Percentiles rank a stretch among this genome's conserved stretches.
Evolutionary conservation across 2,113 vertebrate species (phyloP).

Genomic region (Peucedramus taeniatus): DNA sequence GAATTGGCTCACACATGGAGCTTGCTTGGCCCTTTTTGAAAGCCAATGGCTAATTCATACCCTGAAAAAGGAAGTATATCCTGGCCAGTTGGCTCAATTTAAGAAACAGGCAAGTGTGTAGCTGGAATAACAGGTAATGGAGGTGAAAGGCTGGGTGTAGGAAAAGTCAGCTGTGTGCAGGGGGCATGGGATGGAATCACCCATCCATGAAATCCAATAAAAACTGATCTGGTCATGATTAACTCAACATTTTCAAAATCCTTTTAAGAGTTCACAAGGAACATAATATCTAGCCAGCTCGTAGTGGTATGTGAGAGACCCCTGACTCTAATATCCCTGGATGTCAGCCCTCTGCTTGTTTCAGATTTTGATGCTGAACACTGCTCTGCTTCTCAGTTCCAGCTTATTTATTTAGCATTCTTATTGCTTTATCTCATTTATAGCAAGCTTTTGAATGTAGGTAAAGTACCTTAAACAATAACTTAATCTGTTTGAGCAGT

Average conservation of each 20-base stretch:
- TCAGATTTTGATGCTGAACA: conserved; percentile 25
- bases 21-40: background rate
- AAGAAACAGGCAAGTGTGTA: background rate
- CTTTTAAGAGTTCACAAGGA: conserved; percentile 14
- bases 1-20: background rate
- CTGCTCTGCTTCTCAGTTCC: background rate
- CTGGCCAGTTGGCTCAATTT: conserved; percentile 11
- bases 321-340: background rate
- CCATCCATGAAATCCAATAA: conserved; percentile 30
- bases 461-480: background rate
- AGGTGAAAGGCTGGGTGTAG: conserved; percentile 7
- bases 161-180: background rate
- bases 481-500: background rate
- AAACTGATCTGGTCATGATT: conserved; percentile 40
- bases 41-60: background rate
- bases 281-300: background rate
- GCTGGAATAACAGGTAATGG: conserved; percentile 19
- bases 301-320: background rate
- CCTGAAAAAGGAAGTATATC: background rate
- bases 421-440: background rate
- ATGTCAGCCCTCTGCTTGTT: background rate
- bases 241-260: conserved; percentile 15
- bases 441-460: background rate
- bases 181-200: background rate
- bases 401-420: background rate